Evolutionary conservation across 2,797 vertebrate species (phyloP), one percentile per base, ranked within the genome.

Genomic region (Pseudomugil tenellus): DNA sequence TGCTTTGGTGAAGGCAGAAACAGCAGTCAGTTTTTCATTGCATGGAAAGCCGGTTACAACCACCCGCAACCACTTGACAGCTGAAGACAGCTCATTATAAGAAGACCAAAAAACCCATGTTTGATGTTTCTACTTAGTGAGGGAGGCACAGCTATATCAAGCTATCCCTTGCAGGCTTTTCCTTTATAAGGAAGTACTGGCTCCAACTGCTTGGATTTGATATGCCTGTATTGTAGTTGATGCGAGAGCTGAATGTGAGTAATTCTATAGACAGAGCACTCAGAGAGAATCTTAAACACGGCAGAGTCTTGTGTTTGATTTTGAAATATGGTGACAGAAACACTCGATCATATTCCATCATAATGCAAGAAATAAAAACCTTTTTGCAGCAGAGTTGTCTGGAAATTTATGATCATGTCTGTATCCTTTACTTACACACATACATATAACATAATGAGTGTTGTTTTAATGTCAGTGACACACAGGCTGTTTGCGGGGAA

Each of bases 51-150:
- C 80, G 64, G 88, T 91, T 91, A 86, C 90, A 90, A 91, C 86
- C 89, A 89, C 84, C 87, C 88, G 85, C 89, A 88, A 91, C 87
- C 90, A 89, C 90, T 92, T 91, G 92, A 93, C 92, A 92, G 90
- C 88, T 80, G 87, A 90, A 92, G 91, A 93, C 91, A 91, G 92
- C 92, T 93, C 92, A 92, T 93, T 92, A 93, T 91, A 92, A 89
- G 86, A 93, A 87, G 87, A 89, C 80, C 85, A 84, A 92, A 46
- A 91, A 92, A 90, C 84, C 87, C 91, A 90, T 92, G 90, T 92
- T 91, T 93, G 91, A 93, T 93, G 91, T 93, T 93, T 92, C 84
- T 89, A 90, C 91, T 92, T 91, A 91, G 89, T 79, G 89, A 89
- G 87, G 84, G 88, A 90, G 90, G 90, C 89, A 89, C 87, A 82